These are phyloP conservation scores for Epizoanthus rinbou DNA, from an alignment of 92 coral and sea anemone genomes.

Conservation along the genomic window DNA sequence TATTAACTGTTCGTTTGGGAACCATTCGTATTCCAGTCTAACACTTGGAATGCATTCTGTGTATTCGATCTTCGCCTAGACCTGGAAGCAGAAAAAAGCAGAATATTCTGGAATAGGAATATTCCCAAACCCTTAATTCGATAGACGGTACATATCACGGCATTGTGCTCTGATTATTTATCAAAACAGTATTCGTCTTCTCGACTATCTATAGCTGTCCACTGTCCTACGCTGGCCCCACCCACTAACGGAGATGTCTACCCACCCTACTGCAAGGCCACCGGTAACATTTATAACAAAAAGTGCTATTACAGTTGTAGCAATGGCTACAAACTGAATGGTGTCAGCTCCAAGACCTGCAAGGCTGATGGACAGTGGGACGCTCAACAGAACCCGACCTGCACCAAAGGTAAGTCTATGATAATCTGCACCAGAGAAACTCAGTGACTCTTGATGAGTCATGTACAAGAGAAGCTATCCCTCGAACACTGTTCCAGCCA, in stretches of 20 bases:
- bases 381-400: conserved; percentile 57
- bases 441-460: too few relatives aligned
- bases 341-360: conserved; percentile 64
- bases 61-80: too few relatives aligned
- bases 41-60: too few relatives aligned
- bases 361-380: conserved; percentile 72
- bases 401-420: conserved; percentile 56
- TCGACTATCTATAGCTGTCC: conserved; percentile 47
- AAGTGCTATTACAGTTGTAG: conserved; percentile 70
- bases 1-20: too few relatives aligned
- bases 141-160: too few relatives aligned
- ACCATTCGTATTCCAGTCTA: too few relatives aligned
- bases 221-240: conserved; percentile 70
- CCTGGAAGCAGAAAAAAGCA: too few relatives aligned
- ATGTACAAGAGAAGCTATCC: too few relatives aligned
- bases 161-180: not conserved
- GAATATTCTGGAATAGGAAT: too few relatives aligned
- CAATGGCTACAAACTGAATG: conserved; percentile 60
- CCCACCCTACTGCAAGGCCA: conserved; percentile 63
- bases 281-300: conserved; percentile 62
- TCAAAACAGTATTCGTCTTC: not conserved
- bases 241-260: conserved; percentile 68
- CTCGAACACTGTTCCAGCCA: too few relatives aligned
- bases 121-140: not conserved
- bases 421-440: too few relatives aligned